phyloP scores from a whole-genome alignment of 1,140 invertebrate species.

The Heliconius congener region DNA sequence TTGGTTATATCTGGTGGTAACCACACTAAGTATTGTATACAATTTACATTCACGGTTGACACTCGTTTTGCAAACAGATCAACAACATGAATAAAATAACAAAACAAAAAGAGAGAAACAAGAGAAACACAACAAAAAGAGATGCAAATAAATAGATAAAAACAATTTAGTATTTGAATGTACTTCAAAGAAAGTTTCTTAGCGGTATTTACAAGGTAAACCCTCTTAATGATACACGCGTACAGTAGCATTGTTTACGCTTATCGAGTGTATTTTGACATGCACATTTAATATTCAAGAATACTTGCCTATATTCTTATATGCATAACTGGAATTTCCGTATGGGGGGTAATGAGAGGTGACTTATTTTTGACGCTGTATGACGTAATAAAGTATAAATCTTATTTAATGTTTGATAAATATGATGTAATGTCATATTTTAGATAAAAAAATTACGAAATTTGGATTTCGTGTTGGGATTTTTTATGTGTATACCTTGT shows the following conservation, averaged over 20 bases:
- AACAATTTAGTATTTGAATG: not conserved
- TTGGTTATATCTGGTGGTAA: no score
- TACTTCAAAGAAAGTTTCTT: constrained; percentile 33
- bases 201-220: constrained; percentile 23
- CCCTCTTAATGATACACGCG: constrained; percentile 28
- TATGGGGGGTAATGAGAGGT: not conserved
- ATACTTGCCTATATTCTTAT: constrained; percentile 13
- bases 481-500: no score
- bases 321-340: constrained; percentile 9
- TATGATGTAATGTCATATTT: no score
- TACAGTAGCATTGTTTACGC: constrained; percentile 24
- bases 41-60: no score
- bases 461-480: no score
- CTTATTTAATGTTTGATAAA: no score
- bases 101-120: no score
- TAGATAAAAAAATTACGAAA: no score
- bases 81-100: no score
- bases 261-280: constrained; percentile 24
- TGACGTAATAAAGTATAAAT: not conserved
- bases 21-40: no score
- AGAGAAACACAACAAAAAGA: no score
- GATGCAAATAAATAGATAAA: not conserved
- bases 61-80: no score
- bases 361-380: not conserved
- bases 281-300: constrained; percentile 14